A percentile compares a stretch with the other conserved stretches of the same genome.
phyloP scores from a whole-genome alignment of 2,113 vertebrate species.

The Sylvilagus bachmani region DNA sequence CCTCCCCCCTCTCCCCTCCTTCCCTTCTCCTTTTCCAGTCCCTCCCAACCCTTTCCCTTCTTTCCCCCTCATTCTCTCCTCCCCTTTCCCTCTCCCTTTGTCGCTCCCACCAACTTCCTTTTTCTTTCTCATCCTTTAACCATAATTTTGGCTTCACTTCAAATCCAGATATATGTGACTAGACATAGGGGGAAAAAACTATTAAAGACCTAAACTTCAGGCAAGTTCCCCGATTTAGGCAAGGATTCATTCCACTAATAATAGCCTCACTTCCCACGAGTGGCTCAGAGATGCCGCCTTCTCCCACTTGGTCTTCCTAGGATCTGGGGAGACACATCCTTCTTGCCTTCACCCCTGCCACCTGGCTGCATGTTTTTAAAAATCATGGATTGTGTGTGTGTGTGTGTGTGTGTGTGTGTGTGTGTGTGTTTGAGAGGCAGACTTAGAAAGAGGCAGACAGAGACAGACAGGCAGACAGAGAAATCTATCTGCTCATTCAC shows the following conservation, averaged over 20 bases:
- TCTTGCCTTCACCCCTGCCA: neutral
- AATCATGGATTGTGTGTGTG: too few species aligned
- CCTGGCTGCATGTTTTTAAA: neutral
- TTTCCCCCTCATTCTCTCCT: neutral
- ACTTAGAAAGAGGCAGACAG: too few species aligned
- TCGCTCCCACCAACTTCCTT: neutral
- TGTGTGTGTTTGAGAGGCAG: too few species aligned
- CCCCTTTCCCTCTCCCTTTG: neutral
- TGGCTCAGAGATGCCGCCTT: neutral
- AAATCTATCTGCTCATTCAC: too few species aligned
- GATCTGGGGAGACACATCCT: neutral
- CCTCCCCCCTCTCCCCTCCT: neutral
- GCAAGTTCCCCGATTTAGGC: neutral
- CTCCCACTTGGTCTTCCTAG: neutral
- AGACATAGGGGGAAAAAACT: neutral
- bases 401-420: too few species aligned
- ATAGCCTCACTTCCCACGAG: neutral
- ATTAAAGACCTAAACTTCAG: neutral
- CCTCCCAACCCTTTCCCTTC: too few species aligned
- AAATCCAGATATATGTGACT: neutral
- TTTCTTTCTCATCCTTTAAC: neutral
- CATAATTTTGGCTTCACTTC: neutral
- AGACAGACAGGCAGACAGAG: too few species aligned
- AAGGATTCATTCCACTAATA: neutral
- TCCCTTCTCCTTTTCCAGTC: too few species aligned